Conservation (phyloP, 2,113 vertebrate species). For the Takifugu flavidus region DNA sequence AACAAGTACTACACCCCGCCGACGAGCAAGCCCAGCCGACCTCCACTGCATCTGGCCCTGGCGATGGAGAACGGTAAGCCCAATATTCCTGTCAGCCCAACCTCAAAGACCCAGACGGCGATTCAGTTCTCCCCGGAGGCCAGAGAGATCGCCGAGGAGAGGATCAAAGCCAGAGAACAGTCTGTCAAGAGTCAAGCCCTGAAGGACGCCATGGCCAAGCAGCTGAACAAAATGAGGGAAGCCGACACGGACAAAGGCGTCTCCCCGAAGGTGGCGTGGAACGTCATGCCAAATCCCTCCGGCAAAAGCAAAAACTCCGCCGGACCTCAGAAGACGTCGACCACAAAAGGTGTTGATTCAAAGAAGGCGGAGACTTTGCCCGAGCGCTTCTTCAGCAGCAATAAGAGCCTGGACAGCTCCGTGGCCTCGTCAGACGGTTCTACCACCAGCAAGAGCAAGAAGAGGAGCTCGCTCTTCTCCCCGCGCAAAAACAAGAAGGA, state of each 20-base stretch:
- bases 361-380: slow-evolving; percentile 71
- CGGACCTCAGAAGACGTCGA: slow-evolving; percentile 65
- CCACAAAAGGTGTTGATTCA: slow-evolving; percentile 72
- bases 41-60: slow-evolving; percentile 68
- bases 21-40: slow-evolving; percentile 73
- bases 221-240: slow-evolving; percentile 89
- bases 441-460: slow-evolving; percentile 85
- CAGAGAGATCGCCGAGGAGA: slow-evolving; percentile 90
- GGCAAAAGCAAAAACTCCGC: slow-evolving; percentile 69
- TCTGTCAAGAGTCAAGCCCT: slow-evolving; percentile 90
- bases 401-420: slow-evolving; percentile 82
- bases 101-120: slow-evolving; percentile 61
- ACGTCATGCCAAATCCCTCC: slow-evolving; percentile 37
- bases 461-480: slow-evolving; percentile 92
- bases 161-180: slow-evolving; percentile 91
- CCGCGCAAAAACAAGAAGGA: slow-evolving; percentile 95
- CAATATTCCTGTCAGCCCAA: slow-evolving; percentile 60
- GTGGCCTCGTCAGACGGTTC: slow-evolving; percentile 89
- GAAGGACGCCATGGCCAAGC: slow-evolving; percentile 92
- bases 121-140: slow-evolving; percentile 86
- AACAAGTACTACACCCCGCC: slow-evolving; percentile 86
- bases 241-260: slow-evolving; percentile 67
- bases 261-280: slow-evolving; percentile 67
- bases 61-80: slow-evolving; percentile 83
- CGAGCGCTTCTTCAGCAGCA: slow-evolving; percentile 80